Evolutionary conservation across 2,797 vertebrate genomes (phyloP).

Genomic region (Esox masquinongy): DNA sequence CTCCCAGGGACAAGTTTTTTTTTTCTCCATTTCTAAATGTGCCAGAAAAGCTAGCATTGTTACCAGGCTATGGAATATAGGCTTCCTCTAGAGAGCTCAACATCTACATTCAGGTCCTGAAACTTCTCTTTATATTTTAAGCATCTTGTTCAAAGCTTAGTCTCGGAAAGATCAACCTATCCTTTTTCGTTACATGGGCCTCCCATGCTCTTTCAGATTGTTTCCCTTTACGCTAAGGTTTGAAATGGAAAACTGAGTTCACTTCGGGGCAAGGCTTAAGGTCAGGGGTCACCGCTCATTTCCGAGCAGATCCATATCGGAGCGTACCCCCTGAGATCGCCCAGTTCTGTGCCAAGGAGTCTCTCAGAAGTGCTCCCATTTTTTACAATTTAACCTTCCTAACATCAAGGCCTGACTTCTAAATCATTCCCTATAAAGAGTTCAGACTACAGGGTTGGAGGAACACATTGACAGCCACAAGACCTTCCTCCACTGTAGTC

Average conservation of each 20-base stretch:
- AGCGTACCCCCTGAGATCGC: constrained; percentile 34
- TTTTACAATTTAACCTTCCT: constrained; percentile 52
- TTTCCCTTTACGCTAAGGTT: constrained; percentile 8
- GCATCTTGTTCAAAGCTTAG: no score
- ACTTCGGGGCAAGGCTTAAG: constrained; percentile 10
- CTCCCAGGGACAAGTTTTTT: no score
- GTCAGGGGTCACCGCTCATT: constrained; percentile 56
- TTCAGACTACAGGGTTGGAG: constrained; percentile 19
- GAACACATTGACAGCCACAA: constrained; percentile 42
- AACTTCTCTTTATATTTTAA: no score
- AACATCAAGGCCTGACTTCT: constrained; percentile 53
- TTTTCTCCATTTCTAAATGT: no score
- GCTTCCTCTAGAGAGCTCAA: no score
- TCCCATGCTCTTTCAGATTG: constrained; percentile 21
- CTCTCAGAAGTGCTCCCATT: constrained; percentile 32
- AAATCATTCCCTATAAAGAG: constrained; percentile 39
- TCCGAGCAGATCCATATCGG: constrained; percentile 48
- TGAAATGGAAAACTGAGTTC: constrained; percentile 27
- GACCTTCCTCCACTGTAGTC: constrained; percentile 31
- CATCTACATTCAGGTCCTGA: no score
- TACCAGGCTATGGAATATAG: no score
- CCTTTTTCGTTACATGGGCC: neutral
- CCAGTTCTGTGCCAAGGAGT: constrained; percentile 15
- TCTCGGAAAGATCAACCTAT: neutral
- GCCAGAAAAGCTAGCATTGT: no score